Conservation (phyloP, 2,113 vertebrate genomes). For the Psephotus haematonotus region DNA sequence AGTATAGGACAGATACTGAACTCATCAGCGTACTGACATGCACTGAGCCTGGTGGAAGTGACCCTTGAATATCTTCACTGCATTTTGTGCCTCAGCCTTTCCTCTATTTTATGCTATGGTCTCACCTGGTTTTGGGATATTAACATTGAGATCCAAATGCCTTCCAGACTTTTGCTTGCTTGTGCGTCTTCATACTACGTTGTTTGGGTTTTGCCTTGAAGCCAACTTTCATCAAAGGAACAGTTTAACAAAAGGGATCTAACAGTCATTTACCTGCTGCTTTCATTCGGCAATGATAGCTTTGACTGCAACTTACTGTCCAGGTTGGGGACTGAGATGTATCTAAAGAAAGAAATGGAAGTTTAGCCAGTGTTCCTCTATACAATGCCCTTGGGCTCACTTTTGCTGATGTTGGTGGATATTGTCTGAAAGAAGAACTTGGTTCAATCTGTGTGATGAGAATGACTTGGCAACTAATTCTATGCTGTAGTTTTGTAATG, state of each 20-base stretch:
- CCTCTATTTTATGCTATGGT: background rate
- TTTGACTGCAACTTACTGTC: background rate
- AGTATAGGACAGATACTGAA: background rate
- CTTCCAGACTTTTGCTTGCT: background rate
- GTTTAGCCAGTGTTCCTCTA: background rate
- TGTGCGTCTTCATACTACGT: background rate
- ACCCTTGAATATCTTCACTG: background rate
- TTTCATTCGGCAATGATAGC: background rate
- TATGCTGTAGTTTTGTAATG: background rate
- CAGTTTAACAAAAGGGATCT: background rate
- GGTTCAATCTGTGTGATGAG: background rate
- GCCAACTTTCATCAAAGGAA: background rate
- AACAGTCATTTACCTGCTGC: background rate
- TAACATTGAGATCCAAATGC: background rate
- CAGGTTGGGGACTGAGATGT: background rate
- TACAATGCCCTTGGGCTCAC: background rate
- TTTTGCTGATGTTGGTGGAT: background rate
- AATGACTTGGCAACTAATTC: background rate
- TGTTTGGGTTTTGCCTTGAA: background rate
- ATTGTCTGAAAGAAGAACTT: background rate
- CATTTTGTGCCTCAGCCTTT: background rate
- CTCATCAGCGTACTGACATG: background rate
- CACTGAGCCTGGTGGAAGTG: background rate
- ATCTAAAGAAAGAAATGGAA: conserved; percentile 4
- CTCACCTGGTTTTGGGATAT: background rate